Percentiles rank a stretch among this genome's conserved stretches.
Conservation (phyloP, 2,113 vertebrate genomes). For the Triplophysa dalaica region DNA sequence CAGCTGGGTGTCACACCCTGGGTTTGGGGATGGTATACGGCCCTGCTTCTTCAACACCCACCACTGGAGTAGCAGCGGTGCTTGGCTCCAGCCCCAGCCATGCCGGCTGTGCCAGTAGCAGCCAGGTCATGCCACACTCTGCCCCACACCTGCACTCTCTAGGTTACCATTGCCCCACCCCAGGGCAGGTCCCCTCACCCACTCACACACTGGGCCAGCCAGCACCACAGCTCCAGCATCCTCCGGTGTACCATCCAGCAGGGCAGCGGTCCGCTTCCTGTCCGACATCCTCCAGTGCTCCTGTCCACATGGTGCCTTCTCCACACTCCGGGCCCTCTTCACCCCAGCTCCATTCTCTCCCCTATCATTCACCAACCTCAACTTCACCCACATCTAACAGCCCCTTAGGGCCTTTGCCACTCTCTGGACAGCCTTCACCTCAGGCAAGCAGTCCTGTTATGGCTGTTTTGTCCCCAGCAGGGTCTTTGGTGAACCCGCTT, state of each 20-base stretch:
- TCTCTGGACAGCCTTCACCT: constrained; percentile 85
- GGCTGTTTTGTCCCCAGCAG: constrained; percentile 71
- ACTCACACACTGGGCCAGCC: constrained; percentile 79
- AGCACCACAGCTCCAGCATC: constrained; percentile 81
- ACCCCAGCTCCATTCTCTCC: constrained; percentile 88
- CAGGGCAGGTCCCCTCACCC: constrained; percentile 77
- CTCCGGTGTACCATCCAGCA: constrained; percentile 81
- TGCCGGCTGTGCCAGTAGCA: constrained; percentile 65
- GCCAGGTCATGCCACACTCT: constrained; percentile 77
- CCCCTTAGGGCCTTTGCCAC: constrained; percentile 73
- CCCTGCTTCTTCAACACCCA: constrained; percentile 75
- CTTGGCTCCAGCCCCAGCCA: constrained; percentile 68
- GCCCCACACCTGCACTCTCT: constrained; percentile 81
- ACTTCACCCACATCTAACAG: constrained; percentile 79
- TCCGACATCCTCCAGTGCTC: constrained; percentile 78
- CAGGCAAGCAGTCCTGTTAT: constrained; percentile 84
- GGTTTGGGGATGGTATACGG: constrained; percentile 85
- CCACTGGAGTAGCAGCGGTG: constrained; percentile 29
- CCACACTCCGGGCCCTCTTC: constrained; percentile 90
- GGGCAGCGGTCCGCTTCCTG: constrained; percentile 83
- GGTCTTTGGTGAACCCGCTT: constrained; percentile 81
- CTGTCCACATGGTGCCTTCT: constrained; percentile 80
- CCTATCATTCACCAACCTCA: constrained; percentile 89
- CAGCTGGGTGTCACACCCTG: constrained; percentile 77
- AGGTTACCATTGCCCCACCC: constrained; percentile 81